Base-by-base conservation (phyloP, 2,113 vertebrate species). In the Penelope pileata region DNA sequence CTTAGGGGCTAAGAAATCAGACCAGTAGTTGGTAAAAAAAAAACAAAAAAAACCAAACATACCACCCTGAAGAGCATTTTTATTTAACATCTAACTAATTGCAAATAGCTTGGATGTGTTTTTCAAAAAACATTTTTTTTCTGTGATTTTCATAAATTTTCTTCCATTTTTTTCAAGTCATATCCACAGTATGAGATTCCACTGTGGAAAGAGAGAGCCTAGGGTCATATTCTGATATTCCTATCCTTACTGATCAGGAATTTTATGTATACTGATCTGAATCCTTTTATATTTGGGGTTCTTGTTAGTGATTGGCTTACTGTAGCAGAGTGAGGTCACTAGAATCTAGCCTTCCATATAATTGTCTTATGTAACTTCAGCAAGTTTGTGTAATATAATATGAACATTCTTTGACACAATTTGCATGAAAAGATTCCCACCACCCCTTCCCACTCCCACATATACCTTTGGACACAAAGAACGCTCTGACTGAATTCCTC, bases 401-500 rank as follows among this genome's bases (percentile, higher is more conserved):
- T 34, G 75, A 64, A 47, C 26, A 4, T 79, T 58, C 21, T 2
- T 13, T 58, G 59, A 67, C 27, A 51, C 8, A 70, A 24, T 69
- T 58, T 66, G 18, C 12, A 26, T 8, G 58, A 29, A 66, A 85
- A 67, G 9, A 34, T 60, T 27, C 7, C 10, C 18, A 7, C 4
- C 0, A 1, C 13, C 11, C 2, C 1, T 83, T 85, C 24, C 72
- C 12, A 7, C 30, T 80, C 30, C 34, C 7, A 50, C 3, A 4
- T 1, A 0, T 40, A 42, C 5, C 10, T 87, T 64, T 76, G 7
- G 7, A 54, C 54, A 42, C 45, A 64, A 40, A 34, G 34, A 32
- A 16, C 60, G 11, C 17, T 15, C 38, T 43, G 56, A 19, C 6
- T 36, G 16, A 59, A 0, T 0, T 13, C 42, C 14, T 59, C 19